A percentile compares a stretch with the other conserved stretches of the same genome.
These are phyloP conservation scores for Tanypteryx hageni DNA, from an alignment of 2,888 invertebrate species.

Conservation along the genomic window DNA sequence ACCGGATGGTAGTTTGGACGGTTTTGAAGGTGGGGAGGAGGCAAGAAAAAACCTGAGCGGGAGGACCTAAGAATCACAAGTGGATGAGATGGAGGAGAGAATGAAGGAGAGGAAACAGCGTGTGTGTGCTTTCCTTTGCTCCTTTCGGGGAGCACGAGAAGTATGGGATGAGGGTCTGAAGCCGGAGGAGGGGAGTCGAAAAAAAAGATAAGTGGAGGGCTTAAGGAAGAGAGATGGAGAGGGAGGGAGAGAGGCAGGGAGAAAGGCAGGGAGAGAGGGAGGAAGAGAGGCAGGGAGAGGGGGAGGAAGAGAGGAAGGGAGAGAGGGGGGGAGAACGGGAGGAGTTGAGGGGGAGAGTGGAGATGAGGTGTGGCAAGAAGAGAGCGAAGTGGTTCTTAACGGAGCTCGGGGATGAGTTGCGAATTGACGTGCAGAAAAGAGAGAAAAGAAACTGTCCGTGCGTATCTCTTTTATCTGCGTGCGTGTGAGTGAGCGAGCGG, in stretches of 20 bases:
- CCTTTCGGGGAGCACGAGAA: background rate
- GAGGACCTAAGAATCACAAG: too few relatives aligned
- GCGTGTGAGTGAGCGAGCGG: background rate
- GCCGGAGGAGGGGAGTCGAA: background rate
- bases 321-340: too few relatives aligned
- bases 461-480: background rate
- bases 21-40: too few relatives aligned
- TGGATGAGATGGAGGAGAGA: too few relatives aligned
- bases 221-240: background rate
- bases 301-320: background rate
- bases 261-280: too few relatives aligned
- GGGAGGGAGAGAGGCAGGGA: background rate
- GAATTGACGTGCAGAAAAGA: background rate
- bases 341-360: too few relatives aligned
- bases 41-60: too few relatives aligned
- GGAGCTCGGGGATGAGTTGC: background rate
- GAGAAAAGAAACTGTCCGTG: conserved; percentile 1
- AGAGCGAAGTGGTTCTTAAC: background rate
- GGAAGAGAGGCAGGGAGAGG: background rate
- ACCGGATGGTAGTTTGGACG: too few relatives aligned
- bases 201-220: background rate
- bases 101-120: background rate
- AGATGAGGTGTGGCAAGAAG: conserved; percentile 24
- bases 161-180: background rate
- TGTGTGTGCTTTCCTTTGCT: background rate